Conservation (phyloP, 2,888 invertebrate genomes). For the Oscheius onirici region DNA sequence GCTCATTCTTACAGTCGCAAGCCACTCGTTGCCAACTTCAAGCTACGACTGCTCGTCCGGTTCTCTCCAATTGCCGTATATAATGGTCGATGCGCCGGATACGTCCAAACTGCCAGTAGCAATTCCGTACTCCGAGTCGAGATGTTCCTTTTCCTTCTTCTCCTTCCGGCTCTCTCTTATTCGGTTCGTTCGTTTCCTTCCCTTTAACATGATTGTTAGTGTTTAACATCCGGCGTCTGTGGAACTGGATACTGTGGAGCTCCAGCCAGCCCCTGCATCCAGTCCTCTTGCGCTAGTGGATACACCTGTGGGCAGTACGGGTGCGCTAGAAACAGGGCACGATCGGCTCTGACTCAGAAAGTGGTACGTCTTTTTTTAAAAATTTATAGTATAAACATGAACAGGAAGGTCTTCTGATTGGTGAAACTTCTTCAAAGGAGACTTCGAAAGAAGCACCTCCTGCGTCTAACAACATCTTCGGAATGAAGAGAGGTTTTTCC, state of each 20-base stretch:
- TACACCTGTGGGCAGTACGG: conserved; percentile 69
- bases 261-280: conserved; percentile 47
- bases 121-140: conserved; percentile 10
- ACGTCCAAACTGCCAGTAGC: conserved; percentile 13
- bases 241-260: conserved; percentile 58
- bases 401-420: conserved; percentile 56
- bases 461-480: conserved; percentile 47
- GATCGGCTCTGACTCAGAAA: conserved; percentile 63
- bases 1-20: not conserved
- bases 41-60: conserved; percentile 21
- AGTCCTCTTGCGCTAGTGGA: conserved; percentile 63
- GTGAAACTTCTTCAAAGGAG: conserved; percentile 36
- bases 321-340: conserved; percentile 66
- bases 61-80: conserved; percentile 26
- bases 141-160: not conserved
- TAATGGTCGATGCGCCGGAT: conserved; percentile 27
- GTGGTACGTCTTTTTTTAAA: conserved; percentile 34
- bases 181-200: not conserved
- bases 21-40: conserved; percentile 14
- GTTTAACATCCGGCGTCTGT: conserved; percentile 62
- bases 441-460: conserved; percentile 22
- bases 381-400: not conserved
- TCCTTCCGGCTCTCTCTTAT: conserved; percentile 1
- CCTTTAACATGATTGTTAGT: conserved; percentile 38
- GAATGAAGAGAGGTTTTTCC: conserved; percentile 36